Evolutionary conservation across 2,797 vertebrate species (phyloP), one percentile per base, ranked within the genome.

Genomic region (Aythya fuligula): DNA sequence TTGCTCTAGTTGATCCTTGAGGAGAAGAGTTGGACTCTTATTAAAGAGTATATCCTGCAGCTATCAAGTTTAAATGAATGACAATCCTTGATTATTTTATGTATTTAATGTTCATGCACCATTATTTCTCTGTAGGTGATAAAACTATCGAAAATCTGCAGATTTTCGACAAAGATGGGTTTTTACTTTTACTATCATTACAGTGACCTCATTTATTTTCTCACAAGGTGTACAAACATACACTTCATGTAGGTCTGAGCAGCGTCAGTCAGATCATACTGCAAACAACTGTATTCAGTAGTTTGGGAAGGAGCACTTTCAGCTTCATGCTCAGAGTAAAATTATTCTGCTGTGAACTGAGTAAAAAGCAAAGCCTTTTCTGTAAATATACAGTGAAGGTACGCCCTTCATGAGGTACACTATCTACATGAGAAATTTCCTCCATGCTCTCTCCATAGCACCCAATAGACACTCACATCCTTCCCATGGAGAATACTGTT

Each of bases 271-370:
- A 74, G 39, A 56, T 13, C 28, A 13, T 1, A 54, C 10, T 6
- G 51, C 72, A 61, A 2, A 7, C 0, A 72, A 28, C 0, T 36
- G 8, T 3, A 14, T 1, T 3, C 41, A 70, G 4, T 16, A 39
- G 67, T 75, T 71, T 53, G 11, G 74, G 66, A 56, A 49, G 25
- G 9, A 66, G 12, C 12, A 32, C 34, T 79, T 76, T 73, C 67
- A 79, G 19, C 32, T 75, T 43, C 6, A 5, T 34, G 13, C 56
- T 79, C 39, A 58, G 83, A 15, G 45, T 47, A 47, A 47, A 47
- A 47, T 47, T 47, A 22, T 47, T 47, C 45, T 47, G 45, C 21
- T 47, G 45, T 47, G 45, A 22, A 47, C 45, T 47, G 45, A 49
- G 47, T 18, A 39, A 72, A n/a, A 17, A 87, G 28, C 4, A 30